phyloP scores from a whole-genome alignment of 2,888 invertebrate species.

The Polymixis flavicincta region DNA sequence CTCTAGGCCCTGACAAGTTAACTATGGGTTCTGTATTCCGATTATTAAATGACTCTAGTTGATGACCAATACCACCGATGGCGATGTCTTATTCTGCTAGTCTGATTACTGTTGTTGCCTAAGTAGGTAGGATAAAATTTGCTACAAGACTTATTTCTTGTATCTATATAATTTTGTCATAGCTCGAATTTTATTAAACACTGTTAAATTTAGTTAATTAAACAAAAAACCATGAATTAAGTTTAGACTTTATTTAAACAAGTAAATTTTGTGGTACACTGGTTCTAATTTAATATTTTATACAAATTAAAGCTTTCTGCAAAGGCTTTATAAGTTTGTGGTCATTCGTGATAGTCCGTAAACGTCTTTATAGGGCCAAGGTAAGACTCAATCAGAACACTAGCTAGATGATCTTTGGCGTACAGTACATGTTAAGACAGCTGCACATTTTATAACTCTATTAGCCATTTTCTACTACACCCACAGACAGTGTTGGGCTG shows the following conservation, averaged over 20 bases:
- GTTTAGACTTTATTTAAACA: background rate
- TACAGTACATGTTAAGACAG: background rate
- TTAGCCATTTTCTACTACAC: slow-evolving; percentile 1
- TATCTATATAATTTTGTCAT: slow-evolving; percentile 7
- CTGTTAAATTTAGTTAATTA: background rate
- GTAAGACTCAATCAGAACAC: background rate
- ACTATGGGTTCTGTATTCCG: background rate
- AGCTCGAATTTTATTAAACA: background rate
- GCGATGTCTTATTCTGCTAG: background rate
- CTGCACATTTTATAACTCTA: background rate
- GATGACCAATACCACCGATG: background rate
- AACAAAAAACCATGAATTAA: slow-evolving; percentile 11
- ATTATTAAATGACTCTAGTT: background rate
- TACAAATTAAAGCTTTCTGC: slow-evolving; percentile 5
- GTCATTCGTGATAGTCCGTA: background rate
- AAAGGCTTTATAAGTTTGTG: background rate
- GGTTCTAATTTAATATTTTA: background rate
- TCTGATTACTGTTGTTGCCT: background rate
- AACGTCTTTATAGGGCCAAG: background rate
- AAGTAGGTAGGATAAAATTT: background rate
- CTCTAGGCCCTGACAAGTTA: too few relatives aligned
- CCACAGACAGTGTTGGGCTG: background rate
- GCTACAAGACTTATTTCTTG: background rate
- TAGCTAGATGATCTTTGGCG: background rate
- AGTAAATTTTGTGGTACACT: background rate